These are phyloP conservation scores for Natrix natrix DNA, from an alignment of 2,797 vertebrate species.

Conservation along the genomic window DNA sequence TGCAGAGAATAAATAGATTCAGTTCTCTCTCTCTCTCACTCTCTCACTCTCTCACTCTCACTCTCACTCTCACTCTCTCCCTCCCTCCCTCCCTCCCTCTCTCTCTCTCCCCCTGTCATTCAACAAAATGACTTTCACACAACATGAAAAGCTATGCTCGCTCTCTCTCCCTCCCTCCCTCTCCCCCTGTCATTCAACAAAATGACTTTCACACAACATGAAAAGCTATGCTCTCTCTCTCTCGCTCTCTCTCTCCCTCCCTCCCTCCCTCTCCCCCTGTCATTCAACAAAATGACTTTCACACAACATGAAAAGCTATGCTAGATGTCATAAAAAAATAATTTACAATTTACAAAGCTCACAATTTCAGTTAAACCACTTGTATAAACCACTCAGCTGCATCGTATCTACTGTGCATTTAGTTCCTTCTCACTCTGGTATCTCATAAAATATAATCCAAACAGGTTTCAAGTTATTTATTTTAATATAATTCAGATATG, in stretches of 20 bases:
- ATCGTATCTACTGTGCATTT: slow-evolving; percentile 45
- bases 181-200: too few species aligned
- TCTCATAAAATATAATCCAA: slow-evolving; percentile 22
- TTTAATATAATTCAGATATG: slow-evolving; percentile 29
- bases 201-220: too few species aligned
- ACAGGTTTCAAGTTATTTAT: slow-evolving; percentile 39
- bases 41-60: background rate
- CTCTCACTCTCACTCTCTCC: background rate
- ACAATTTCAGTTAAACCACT: slow-evolving; percentile 55
- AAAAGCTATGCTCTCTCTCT: too few species aligned
- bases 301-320: background rate
- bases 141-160: background rate
- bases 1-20: background rate
- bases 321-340: slow-evolving; percentile 52
- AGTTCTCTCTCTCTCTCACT: background rate
- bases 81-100: too few species aligned
- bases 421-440: background rate
- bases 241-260: background rate
- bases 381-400: slow-evolving; percentile 44
- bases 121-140: slow-evolving; percentile 10
- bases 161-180: too few species aligned
- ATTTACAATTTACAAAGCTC: slow-evolving; percentile 52
- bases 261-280: background rate
- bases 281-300: slow-evolving; percentile 14
- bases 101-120: background rate